Base-by-base conservation (phyloP, 1,140 invertebrate genomes). In the Triops longicaudatus region DNA sequence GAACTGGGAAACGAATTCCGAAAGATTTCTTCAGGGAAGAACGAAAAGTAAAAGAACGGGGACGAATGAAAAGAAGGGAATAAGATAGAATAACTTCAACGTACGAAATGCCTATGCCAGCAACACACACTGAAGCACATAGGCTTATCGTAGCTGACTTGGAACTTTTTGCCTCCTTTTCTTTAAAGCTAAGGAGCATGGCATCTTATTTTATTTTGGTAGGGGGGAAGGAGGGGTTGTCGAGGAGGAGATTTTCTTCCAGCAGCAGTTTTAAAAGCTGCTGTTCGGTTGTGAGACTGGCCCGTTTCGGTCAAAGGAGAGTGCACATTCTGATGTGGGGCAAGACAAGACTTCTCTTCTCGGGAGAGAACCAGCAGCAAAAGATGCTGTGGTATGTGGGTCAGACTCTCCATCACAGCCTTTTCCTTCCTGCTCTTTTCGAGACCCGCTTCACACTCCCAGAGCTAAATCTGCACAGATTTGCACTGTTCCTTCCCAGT, bases 341-440 rank as follows among this genome's bases (percentile, higher is more conserved):
- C 50, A 63, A 63, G 50, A 63, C 50, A 63, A 63, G 50, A 63
- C 50, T 63, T 63, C 22, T 63, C 50, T 63, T 63, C 50, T 63
- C 50, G 50, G 4, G 50, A 63, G 50, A 63, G 50, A 63, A 63
- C 10, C 14, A 22, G 22, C 22, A 63, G 50, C 50, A 7, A 63
- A 22, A 63, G 50, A 63, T 63, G 50, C 50, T 63, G 50, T 63
- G 50, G 50, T 63, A 63, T 63, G 50, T 63, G 50, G 50, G 50
- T 63, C 50, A 63, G 22, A 63, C 50, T 63, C 50, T 63, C 50
- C 50, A 63, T 63, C 50, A 63, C 3, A 63, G 22, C 50, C 50
- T 63, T 63, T 63, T 63, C 50, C 50, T 63, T 63, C 50, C 50
- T 63, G 50, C 50, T 37, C 31, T 37, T n/a, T 63, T 63, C 17